These are phyloP conservation scores for Actinernus sp. DNA, from an alignment of 92 coral and sea anemone species.

Conservation along the genomic window DNA sequence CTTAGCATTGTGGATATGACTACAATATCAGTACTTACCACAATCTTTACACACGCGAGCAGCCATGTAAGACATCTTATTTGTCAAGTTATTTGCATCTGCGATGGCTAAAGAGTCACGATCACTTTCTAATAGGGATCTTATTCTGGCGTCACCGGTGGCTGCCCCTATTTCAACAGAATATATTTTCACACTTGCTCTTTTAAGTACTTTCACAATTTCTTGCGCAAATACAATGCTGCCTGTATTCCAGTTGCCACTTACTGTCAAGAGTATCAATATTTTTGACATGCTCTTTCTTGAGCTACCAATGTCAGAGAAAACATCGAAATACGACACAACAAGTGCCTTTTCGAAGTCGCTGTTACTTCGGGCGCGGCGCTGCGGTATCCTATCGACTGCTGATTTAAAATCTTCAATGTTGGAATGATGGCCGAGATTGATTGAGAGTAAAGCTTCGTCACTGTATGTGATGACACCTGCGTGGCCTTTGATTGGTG, in stretches of 20 bases:
- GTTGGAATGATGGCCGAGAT: background rate
- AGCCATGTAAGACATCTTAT: too few species aligned
- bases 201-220: background rate
- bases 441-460: background rate
- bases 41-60: too few species aligned
- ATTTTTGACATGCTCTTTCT: background rate
- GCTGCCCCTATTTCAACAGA: background rate
- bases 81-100: too few species aligned
- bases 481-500: background rate
- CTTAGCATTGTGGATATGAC: too few species aligned
- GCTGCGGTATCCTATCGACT: background rate
- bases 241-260: background rate
- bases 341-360: background rate
- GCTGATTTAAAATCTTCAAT: background rate
- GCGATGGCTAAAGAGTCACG: too few species aligned
- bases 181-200: background rate
- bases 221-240: background rate
- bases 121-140: background rate
- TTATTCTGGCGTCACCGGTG: background rate
- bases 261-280: background rate
- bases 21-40: too few species aligned
- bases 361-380: background rate
- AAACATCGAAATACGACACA: background rate
- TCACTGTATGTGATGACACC: background rate
- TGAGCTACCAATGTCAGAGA: background rate